Percentiles rank a stretch among this genome's conserved stretches.
Conservation (phyloP, 1,140 invertebrate genomes). For the Plodia interpunctella region DNA sequence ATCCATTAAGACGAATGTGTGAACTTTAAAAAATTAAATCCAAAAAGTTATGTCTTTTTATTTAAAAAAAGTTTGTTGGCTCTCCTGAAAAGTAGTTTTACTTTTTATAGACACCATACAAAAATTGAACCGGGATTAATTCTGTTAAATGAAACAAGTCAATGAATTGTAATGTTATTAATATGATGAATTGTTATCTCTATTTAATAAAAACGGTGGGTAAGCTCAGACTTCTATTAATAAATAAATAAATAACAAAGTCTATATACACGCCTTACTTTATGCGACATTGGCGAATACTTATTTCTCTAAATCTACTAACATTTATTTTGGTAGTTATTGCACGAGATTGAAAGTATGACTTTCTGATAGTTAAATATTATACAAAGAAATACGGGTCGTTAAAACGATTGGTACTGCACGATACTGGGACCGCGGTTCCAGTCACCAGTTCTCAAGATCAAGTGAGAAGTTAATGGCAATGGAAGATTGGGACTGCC, state of each 20-base stretch:
- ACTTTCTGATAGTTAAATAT: conserved; percentile 13
- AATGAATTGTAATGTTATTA: background rate
- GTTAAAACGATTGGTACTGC: no score
- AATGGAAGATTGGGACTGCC: no score
- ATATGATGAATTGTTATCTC: background rate
- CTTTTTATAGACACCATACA: background rate
- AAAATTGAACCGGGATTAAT: background rate
- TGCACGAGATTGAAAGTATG: conserved; percentile 25
- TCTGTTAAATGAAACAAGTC: background rate
- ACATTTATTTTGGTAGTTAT: conserved; percentile 20
- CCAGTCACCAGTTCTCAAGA: no score
- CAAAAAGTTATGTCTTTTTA: no score
- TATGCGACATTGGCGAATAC: background rate
- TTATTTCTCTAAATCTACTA: no score
- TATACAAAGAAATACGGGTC: background rate
- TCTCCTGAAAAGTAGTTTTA: background rate
- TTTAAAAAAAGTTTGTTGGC: no score
- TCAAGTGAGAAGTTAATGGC: no score
- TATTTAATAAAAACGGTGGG: background rate
- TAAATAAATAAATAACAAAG: background rate
- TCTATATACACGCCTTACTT: background rate
- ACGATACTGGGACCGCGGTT: no score
- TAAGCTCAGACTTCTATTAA: conserved; percentile 1
- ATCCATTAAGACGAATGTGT: no score
- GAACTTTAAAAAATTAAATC: no score